phyloP scores from a whole-genome alignment of 30 jellyfish, hydroid and myxozoan species.

The Aurelia aurita complex sp. Pacific region DNA sequence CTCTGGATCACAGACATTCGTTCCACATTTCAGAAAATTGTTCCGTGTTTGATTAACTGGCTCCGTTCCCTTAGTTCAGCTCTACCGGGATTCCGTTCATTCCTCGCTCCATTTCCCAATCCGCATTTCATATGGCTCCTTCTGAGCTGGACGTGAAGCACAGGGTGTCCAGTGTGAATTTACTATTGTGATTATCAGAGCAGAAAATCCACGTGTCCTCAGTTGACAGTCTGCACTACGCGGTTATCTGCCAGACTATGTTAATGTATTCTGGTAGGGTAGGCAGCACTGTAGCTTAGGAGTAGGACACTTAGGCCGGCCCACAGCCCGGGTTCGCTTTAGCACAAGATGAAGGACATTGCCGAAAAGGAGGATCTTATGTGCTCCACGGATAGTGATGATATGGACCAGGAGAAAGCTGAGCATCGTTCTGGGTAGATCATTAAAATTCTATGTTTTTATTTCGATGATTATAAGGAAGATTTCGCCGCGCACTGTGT shows the following conservation, averaged over 20 bases:
- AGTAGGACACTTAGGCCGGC: conserved; percentile 72
- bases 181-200: conserved; percentile 82
- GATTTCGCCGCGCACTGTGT: conserved; percentile 11
- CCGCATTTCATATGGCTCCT: no score
- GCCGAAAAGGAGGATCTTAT: conserved; percentile 58
- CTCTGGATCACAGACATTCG: no score
- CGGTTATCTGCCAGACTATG: conserved; percentile 63
- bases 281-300: conserved; percentile 73
- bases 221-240: conserved; percentile 53
- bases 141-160: conserved; percentile 13
- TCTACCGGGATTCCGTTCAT: no score
- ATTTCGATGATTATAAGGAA: neutral
- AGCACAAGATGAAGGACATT: conserved; percentile 61
- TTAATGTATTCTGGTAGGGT: conserved; percentile 72
- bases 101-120: no score
- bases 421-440: conserved; percentile 67
- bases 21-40: no score
- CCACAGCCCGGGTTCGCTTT: conserved; percentile 28
- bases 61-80: no score
- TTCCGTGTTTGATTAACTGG: no score
- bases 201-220: conserved; percentile 98
- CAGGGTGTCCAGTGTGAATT: conserved; percentile 63
- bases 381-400: conserved; percentile 71
- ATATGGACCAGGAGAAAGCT: conserved; percentile 58
- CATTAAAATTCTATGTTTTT: conserved; percentile 1